phyloP scores from a whole-genome alignment of 2,113 vertebrate species.

The Perca schrenkii region DNA sequence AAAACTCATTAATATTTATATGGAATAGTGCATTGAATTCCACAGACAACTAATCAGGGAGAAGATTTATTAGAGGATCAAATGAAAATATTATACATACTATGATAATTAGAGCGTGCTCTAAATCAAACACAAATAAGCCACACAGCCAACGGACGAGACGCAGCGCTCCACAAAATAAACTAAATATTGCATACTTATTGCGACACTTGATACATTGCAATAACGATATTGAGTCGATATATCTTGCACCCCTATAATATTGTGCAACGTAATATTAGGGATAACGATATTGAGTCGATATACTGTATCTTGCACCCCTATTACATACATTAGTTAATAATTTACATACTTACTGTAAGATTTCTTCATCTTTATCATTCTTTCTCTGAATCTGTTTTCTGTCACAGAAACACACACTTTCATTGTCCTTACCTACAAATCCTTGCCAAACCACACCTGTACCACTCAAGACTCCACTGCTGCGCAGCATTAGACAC shows the following conservation, averaged over 20 bases:
- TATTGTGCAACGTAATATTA: no score
- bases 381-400: background rate
- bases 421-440: background rate
- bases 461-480: background rate
- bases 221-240: no score
- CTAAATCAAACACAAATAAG: no score
- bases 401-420: background rate
- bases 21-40: background rate
- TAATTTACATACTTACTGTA: background rate
- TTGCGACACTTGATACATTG: no score
- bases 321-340: background rate
- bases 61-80: background rate
- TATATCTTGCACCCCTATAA: no score
- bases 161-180: no score
- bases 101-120: no score
- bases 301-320: no score
- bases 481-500: background rate
- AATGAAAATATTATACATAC: background rate
- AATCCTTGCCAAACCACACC: constrained; percentile 1
- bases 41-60: no score
- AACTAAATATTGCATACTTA: no score
- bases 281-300: no score
- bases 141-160: no score
- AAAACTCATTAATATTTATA: background rate
- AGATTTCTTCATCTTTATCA: background rate